These are phyloP conservation scores for Verasper variegatus DNA, from an alignment of 2,113 vertebrate genomes.

Conservation along the genomic window DNA sequence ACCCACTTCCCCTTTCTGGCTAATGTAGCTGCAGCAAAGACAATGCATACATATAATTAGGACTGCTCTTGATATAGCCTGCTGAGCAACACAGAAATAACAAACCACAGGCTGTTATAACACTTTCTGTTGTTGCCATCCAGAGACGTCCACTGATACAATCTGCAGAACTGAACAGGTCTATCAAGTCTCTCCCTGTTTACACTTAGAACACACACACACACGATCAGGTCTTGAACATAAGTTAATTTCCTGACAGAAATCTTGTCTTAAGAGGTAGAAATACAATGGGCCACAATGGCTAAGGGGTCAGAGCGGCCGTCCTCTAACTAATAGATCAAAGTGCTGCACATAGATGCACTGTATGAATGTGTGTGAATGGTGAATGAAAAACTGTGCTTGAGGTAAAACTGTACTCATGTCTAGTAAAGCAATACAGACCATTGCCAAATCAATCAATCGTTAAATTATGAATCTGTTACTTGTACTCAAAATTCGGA, in stretches of 20 bases:
- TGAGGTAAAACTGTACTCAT: too few species aligned
- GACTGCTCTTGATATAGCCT: slow-evolving; percentile 4
- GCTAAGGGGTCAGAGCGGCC: too few species aligned
- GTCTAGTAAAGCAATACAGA: too few species aligned
- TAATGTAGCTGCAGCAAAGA: slow-evolving; percentile 14
- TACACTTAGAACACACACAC: slow-evolving; percentile 24
- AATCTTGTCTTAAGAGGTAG: background rate
- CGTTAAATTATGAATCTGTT: too few species aligned
- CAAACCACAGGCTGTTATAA: background rate
- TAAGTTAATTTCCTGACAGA: background rate
- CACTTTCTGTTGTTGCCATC: background rate
- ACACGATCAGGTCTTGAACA: background rate
- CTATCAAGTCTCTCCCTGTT: slow-evolving; percentile 27
- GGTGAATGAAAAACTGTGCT: too few species aligned
- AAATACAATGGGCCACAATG: background rate
- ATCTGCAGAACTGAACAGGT: slow-evolving; percentile 49
- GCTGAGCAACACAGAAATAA: background rate
- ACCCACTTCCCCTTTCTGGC: slow-evolving; percentile 36
- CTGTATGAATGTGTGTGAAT: too few species aligned
- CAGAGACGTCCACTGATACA: background rate
- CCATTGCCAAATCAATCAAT: too few species aligned
- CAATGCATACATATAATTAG: slow-evolving; percentile 16
- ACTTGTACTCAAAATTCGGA: background rate
- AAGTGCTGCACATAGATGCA: too few species aligned
- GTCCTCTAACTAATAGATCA: too few species aligned